These are phyloP conservation scores for Dicrurus megarhynchus DNA, from an alignment of 2,113 vertebrate genomes.

Conservation along the genomic window DNA sequence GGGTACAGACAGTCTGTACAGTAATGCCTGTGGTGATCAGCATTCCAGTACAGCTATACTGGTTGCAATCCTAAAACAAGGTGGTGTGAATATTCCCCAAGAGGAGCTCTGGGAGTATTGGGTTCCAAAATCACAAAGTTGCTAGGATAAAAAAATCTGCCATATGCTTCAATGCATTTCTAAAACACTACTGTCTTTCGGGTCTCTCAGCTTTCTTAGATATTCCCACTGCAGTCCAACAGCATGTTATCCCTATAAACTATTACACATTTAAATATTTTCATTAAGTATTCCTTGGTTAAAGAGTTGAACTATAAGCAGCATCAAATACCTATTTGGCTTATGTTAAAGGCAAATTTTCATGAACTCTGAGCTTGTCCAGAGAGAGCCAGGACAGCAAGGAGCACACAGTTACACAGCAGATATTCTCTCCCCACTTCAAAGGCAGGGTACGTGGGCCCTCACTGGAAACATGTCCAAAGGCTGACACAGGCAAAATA, in stretches of 20 bases:
- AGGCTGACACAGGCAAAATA: background rate
- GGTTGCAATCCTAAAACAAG: background rate
- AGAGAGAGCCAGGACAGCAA: background rate
- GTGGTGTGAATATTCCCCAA: background rate
- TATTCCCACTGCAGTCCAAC: background rate
- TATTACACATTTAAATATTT: background rate
- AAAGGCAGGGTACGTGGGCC: rapidly evolving
- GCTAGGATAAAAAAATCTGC: background rate
- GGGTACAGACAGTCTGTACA: background rate
- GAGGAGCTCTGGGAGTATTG: background rate
- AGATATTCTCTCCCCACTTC: background rate
- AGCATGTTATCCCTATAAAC: background rate
- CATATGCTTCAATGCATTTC: background rate
- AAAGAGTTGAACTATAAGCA: background rate
- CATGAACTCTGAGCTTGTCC: background rate
- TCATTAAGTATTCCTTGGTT: background rate
- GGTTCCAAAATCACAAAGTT: background rate
- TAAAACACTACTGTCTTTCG: background rate
- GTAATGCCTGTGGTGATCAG: background rate
- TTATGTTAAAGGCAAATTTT: background rate
- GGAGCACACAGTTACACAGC: background rate
- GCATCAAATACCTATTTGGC: background rate
- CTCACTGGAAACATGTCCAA: background rate
- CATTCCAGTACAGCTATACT: background rate
- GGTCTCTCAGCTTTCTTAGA: background rate